These are phyloP conservation scores for Periophthalmus magnuspinnatus DNA, from an alignment of 2,797 vertebrate species.

Conservation along the genomic window DNA sequence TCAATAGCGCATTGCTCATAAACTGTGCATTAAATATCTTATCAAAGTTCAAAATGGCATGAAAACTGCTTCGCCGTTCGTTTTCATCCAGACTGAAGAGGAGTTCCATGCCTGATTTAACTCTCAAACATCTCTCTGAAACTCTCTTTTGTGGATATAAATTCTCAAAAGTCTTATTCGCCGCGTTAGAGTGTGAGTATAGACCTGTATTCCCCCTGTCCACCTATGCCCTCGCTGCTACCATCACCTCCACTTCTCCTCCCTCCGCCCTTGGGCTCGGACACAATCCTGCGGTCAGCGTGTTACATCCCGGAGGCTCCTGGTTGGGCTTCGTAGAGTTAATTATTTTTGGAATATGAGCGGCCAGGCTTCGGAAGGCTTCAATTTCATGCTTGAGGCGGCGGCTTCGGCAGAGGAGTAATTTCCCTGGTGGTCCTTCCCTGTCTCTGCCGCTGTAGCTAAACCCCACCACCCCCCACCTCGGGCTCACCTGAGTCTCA, in stretches of 20 bases:
- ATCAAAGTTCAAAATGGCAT: background rate
- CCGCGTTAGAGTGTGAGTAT: background rate
- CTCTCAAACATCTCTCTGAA: background rate
- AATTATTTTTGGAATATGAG: conserved; percentile 78
- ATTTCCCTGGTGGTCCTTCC: conserved; percentile 77
- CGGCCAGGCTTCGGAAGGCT: conserved; percentile 66
- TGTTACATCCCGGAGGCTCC: conserved; percentile 44
- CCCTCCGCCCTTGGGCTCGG: conserved; percentile 17
- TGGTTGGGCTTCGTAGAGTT: conserved; percentile 58
- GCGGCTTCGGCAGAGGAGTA: conserved; percentile 56
- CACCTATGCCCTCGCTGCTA: conserved; percentile 36
- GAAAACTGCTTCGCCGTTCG: background rate
- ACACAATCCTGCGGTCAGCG: conserved; percentile 53
- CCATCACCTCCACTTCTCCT: conserved; percentile 10
- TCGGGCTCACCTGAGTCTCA: conserved; percentile 11
- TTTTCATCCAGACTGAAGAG: background rate
- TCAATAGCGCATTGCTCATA: background rate
- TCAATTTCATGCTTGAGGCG: conserved; percentile 84
- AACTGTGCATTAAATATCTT: background rate
- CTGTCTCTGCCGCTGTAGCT: conserved; percentile 19
- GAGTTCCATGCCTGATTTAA: background rate
- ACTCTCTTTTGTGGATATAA: background rate
- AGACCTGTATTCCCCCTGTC: background rate
- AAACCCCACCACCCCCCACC: background rate
- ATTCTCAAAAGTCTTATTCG: background rate